A percentile compares a stretch with the other conserved stretches of the same genome.
Conservation (phyloP, 2,797 vertebrate species). For the Centroberyx gerrardi region DNA sequence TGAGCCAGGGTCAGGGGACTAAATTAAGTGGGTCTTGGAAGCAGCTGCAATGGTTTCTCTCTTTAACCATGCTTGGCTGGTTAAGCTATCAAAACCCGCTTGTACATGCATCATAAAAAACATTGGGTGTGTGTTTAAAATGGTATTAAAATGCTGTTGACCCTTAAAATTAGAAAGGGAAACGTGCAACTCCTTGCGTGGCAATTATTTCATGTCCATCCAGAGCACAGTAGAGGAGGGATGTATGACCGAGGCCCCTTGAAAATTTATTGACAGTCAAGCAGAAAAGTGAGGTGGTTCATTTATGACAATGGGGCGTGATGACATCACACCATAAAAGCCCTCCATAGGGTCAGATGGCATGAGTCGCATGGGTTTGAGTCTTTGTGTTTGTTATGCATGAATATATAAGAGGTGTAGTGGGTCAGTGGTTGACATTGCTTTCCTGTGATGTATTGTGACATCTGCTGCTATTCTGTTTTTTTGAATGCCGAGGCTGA, state of each 20-base stretch:
- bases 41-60: slow-evolving; percentile 95
- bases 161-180: slow-evolving; percentile 95
- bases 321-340: slow-evolving; percentile 86
- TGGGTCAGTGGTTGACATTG: slow-evolving; percentile 78
- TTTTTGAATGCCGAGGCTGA: slow-evolving; percentile 21
- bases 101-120: slow-evolving; percentile 98
- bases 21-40: slow-evolving; percentile 97
- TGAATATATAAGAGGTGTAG: slow-evolving; percentile 77
- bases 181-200: slow-evolving; percentile 91
- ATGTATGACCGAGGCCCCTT: slow-evolving; percentile 76
- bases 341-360: slow-evolving; percentile 73
- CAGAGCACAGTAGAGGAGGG: slow-evolving; percentile 79
- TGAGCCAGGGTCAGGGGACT: slow-evolving; percentile 97
- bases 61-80: slow-evolving; percentile 99
- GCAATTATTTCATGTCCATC: slow-evolving; percentile 90
- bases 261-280: slow-evolving; percentile 86
- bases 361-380: slow-evolving; percentile 53
- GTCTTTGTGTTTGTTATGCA: slow-evolving; percentile 82
- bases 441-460: slow-evolving; percentile 80
- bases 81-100: slow-evolving; percentile 98
- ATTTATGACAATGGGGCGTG: slow-evolving; percentile 85
- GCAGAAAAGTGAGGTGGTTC: slow-evolving; percentile 78
- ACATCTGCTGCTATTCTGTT: slow-evolving; percentile 61
- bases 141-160: slow-evolving; percentile 95
- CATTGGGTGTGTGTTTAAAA: slow-evolving; percentile 94